A percentile compares a stretch with the other conserved stretches of the same genome.
These are phyloP conservation scores for Accipiter virgatus DNA, from an alignment of 2,113 vertebrate species.

Conservation along the genomic window DNA sequence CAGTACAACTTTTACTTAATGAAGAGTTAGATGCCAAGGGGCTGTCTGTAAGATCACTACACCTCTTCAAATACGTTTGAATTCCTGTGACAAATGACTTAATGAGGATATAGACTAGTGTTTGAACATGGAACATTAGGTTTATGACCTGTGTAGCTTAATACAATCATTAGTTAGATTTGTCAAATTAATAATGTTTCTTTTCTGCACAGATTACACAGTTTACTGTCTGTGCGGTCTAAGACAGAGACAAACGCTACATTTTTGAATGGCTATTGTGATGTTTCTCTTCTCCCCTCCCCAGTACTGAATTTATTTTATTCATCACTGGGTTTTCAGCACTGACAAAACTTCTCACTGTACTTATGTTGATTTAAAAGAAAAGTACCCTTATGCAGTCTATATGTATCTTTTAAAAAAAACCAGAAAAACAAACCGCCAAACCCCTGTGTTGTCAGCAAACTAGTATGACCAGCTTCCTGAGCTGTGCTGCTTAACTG, in stretches of 20 bases:
- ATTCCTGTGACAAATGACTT: not conserved
- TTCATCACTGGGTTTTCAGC: not conserved
- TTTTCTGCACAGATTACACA: conserved; percentile 34
- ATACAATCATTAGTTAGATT: not conserved
- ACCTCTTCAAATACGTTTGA: not conserved
- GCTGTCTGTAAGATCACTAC: not conserved
- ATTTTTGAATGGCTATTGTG: conserved; percentile 20
- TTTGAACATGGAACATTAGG: not conserved
- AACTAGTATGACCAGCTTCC: not conserved
- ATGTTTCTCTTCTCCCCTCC: not conserved
- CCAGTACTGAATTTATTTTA: not conserved
- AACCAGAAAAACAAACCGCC: not conserved
- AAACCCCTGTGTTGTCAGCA: not conserved
- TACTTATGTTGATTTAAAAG: not conserved
- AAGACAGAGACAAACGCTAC: not conserved
- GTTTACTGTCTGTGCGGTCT: not conserved
- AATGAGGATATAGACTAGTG: not conserved
- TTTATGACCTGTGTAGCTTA: not conserved
- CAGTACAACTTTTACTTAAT: not conserved
- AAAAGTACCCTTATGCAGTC: not conserved
- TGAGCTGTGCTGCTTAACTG: not conserved
- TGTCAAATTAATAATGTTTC: conserved; percentile 7
- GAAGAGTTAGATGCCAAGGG: not conserved
- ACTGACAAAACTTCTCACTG: not conserved
- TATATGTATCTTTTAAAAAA: not conserved